A percentile compares a stretch with the other conserved stretches of the same genome.
Conservation (phyloP, 1,140 invertebrate genomes). For the Babylonia areolata region DNA sequence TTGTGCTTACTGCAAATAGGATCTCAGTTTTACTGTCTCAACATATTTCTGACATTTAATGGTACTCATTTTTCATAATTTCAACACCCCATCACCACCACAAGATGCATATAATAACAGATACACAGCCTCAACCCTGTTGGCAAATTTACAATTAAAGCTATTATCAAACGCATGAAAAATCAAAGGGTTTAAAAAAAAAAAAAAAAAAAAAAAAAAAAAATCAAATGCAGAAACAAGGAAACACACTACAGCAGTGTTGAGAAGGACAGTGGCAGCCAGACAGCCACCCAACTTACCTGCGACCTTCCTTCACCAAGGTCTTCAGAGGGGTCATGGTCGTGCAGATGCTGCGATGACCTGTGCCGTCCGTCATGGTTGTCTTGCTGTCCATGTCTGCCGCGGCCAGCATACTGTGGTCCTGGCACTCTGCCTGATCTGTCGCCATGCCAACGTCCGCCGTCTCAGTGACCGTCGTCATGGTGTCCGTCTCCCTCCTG, state of each 20-base stretch:
- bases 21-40: too few relatives aligned
- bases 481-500: conserved; percentile 13
- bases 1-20: too few relatives aligned
- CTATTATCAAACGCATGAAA: too few relatives aligned
- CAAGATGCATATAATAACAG: too few relatives aligned
- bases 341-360: conserved; percentile 36
- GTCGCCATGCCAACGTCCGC: conserved; percentile 30
- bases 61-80: too few relatives aligned
- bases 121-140: too few relatives aligned
- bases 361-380: conserved; percentile 49
- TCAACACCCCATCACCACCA: too few relatives aligned
- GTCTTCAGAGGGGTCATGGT: conserved; percentile 61
- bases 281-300: conserved; percentile 36
- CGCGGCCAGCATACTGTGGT: conserved; percentile 39
- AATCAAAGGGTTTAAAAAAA: too few relatives aligned
- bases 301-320: conserved; percentile 52
- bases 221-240: not conserved
- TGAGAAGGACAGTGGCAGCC: too few relatives aligned
- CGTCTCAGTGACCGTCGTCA: not conserved
- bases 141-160: too few relatives aligned
- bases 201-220: conserved; percentile 16
- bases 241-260: not conserved
- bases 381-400: conserved; percentile 27
- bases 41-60: too few relatives aligned
- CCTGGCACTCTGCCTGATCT: conserved; percentile 21